Percentiles rank a stretch among this genome's conserved stretches.
These are phyloP conservation scores for Leptobrachium leishanense DNA, from an alignment of 2,113 vertebrate genomes.

Conservation along the genomic window DNA sequence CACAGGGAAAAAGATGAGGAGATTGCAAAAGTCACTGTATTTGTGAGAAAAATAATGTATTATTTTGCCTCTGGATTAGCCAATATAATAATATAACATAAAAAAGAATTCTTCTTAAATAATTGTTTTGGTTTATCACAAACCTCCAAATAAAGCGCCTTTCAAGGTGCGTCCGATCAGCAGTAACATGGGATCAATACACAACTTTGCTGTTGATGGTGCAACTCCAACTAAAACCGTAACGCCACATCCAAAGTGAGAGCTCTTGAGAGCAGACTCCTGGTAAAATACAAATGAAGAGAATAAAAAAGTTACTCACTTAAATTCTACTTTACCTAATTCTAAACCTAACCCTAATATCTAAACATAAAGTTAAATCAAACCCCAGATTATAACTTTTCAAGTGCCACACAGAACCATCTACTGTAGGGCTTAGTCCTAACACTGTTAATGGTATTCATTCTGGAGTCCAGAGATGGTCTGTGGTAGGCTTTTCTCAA, in stretches of 20 bases:
- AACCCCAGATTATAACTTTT: too few relatives aligned
- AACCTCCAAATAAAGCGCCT: constrained; percentile 53
- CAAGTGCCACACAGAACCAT: too few relatives aligned
- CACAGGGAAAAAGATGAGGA: too few relatives aligned
- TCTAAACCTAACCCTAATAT: not conserved
- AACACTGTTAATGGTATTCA: too few relatives aligned
- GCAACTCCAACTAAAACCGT: constrained; percentile 41
- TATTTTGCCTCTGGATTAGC: too few relatives aligned
- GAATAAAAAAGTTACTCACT: not conserved
- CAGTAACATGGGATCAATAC: constrained; percentile 51
- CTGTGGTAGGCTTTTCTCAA: too few relatives aligned
- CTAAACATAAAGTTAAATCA: not conserved
- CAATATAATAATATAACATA: not conserved
- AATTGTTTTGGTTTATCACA: not conserved
- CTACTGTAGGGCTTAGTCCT: too few relatives aligned
- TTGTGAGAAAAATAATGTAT: too few relatives aligned
- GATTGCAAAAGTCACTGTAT: too few relatives aligned
- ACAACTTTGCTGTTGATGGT: not conserved
- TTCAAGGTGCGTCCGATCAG: constrained; percentile 55
- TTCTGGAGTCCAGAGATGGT: too few relatives aligned
- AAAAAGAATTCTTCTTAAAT: not conserved
- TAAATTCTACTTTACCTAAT: not conserved
- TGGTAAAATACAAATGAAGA: constrained; percentile 25
- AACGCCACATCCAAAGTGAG: constrained; percentile 49
- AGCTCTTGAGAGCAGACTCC: constrained; percentile 56